Conservation (phyloP, 2,888 invertebrate species). For the Parasteatoda lunata region DNA sequence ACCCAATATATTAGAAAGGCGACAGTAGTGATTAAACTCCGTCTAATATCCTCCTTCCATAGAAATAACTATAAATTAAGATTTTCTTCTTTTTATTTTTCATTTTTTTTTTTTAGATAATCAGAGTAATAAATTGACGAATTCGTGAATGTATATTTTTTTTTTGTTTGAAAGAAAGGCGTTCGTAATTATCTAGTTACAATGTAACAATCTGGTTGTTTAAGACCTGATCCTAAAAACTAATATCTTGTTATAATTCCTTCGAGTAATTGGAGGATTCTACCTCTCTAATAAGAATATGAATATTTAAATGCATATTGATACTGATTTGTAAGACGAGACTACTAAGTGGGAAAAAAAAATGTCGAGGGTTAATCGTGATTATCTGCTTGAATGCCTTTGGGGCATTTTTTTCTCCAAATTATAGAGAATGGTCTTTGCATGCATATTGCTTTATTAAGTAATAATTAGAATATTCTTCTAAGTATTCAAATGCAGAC, state of each 20-base stretch:
- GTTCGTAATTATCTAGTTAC: constrained; percentile 16
- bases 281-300: not conserved
- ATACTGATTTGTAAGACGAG: not conserved
- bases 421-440: too few species aligned
- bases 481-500: too few species aligned
- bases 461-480: too few species aligned
- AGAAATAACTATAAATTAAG: not conserved
- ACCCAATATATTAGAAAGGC: not conserved
- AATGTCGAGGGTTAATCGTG: not conserved
- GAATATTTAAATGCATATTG: not conserved
- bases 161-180: not conserved
- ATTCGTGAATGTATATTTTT: not conserved
- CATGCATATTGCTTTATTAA: too few species aligned
- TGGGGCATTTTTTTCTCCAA: too few species aligned
- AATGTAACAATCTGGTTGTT: not conserved
- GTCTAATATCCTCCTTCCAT: not conserved
- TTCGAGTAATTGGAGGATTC: not conserved
- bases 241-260: too few species aligned
- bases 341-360: not conserved
- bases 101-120: too few species aligned
- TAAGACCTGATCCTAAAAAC: too few species aligned
- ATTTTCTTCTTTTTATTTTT: not conserved
- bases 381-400: not conserved
- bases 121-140: not conserved
- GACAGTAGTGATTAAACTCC: not conserved